Evolutionary conservation across 2,113 vertebrate species (phyloP), one percentile per base, ranked within the genome.

Genomic region (Elanus axillaris): DNA sequence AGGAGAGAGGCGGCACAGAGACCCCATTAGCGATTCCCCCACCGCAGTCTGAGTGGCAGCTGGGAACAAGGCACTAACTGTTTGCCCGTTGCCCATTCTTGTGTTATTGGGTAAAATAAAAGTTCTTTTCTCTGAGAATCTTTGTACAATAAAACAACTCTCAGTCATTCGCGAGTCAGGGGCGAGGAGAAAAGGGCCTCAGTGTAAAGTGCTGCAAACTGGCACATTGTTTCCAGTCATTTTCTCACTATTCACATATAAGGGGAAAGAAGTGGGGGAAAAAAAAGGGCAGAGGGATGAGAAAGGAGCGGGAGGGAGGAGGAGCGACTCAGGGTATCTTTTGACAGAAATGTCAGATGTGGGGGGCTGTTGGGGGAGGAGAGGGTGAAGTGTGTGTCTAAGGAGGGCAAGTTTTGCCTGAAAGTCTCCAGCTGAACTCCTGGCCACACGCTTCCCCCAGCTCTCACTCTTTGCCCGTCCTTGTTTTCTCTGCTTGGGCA

Each of bases 11-110:
- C 71, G 2, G 88, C 90, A 55, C 32, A 71, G 95, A 90, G 91
- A 95, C 85, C 87, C 94, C 63, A 66, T 89, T 94, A 85, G 95
- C 26, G 74, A 88, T 91, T 84, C 93, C 85, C 69, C 64, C 7
- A 11, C 83, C 6, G 64, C n/a, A 23, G 94, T 45, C 95, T 98
- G 98, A 98, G 97, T 98, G 98, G 98, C 98, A 97, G 97, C 97
- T 92, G 97, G 98, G 98, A 98, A 99, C 98, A 98, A 98, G 98
- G 97, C 96, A 34, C 97, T 97, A 97, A 98, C 98, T 99, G 98
- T 99, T 98, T 98, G 98, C 96, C 95, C 66, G 84, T 96, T 97
- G 96, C 96, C 94, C 88, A 90, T 96, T 98, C 97, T 97, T 98
- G 98, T 98, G 96, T 97, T 97, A 97, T 97, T 97, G 88, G 93